phyloP scores from a whole-genome alignment of 2,113 vertebrate species.

The Pachypanchax playfairii region DNA sequence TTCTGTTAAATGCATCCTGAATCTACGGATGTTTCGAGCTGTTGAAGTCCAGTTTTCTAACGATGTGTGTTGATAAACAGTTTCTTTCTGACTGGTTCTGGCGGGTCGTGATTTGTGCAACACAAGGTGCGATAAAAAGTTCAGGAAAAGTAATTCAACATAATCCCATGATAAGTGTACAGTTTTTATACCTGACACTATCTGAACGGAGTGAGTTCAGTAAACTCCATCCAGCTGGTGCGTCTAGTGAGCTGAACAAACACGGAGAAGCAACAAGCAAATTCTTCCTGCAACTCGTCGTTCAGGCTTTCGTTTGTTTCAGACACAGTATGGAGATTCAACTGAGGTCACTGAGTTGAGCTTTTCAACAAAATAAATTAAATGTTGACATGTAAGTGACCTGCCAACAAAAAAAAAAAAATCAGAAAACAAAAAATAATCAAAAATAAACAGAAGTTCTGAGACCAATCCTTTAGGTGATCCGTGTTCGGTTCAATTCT shows the following conservation, averaged over 20 bases:
- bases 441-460: slow-evolving; percentile 53
- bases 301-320: slow-evolving; percentile 29
- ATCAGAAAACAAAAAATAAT: slow-evolving; percentile 52
- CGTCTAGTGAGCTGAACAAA: slow-evolving; percentile 45
- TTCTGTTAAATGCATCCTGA: slow-evolving; percentile 37
- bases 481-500: slow-evolving; percentile 35
- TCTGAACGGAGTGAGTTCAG: slow-evolving; percentile 31
- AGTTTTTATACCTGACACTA: slow-evolving; percentile 39
- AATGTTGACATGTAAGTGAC: slow-evolving; percentile 88
- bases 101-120: slow-evolving; percentile 30
- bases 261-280: slow-evolving; percentile 30
- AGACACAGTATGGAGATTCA: slow-evolving; percentile 99
- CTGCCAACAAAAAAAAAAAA: slow-evolving; percentile 82
- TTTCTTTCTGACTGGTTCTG: slow-evolving; percentile 36
- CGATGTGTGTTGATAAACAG: slow-evolving; percentile 16
- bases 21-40: slow-evolving; percentile 13
- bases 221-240: slow-evolving; percentile 57
- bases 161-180: slow-evolving; percentile 12
- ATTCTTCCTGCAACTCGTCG: slow-evolving; percentile 12
- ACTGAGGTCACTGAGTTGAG: slow-evolving; percentile 96
- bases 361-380: slow-evolving; percentile 62
- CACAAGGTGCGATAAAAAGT: slow-evolving; percentile 10
- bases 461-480: slow-evolving; percentile 96
- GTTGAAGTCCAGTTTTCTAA: slow-evolving; percentile 16
- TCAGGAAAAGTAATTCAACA: slow-evolving; percentile 31